Evolutionary conservation across 2,797 vertebrate genomes (phyloP), one percentile per base, ranked within the genome.

Genomic region (Cirrhinus molitorella): DNA sequence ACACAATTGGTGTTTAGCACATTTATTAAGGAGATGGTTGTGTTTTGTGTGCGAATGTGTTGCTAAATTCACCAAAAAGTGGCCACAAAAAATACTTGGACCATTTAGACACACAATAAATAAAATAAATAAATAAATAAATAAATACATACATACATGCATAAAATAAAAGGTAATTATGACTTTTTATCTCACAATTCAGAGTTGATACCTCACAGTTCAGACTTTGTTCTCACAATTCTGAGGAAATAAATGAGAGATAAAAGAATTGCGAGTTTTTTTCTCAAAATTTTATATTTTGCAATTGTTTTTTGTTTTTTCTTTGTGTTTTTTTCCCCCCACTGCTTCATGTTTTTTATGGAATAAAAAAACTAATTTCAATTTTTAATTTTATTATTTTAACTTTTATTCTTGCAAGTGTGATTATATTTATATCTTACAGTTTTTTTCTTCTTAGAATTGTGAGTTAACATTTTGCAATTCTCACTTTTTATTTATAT

Each of bases 1-100:
- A 66, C 75, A 13, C 17, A 53, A 40, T 59, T 37, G 40, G 49
- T 31, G 63, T 66, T 71, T 37, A 68, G 43, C 73, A 67, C 47
- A 13, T 74, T 65, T 65, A 65, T 63, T 51, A 47, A 81, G 45
- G 28, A 31, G 17, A 37, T 34, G 9, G 66, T 47, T 47, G 7
- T 25, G 68, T 47, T 65, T 49, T 79, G 19, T n/a, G 12, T 65
- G 45, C n/a, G 2, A 37, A 49, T 31, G 61, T n/a, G 47, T 79
- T 37, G 21, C 40, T 12, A 25, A 11, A 3, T 63, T 63, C 28
- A 63, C 59, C 59, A 17, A 17, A 55, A 55, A 55, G 21, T 53
- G 51, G 19, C 8, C 21, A 55, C 8, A 17, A 11, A 49, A 49
- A 49, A 63, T 17, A 37, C 34, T 3, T 57, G 5, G 7, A 65